phyloP scores from a whole-genome alignment of 2,797 vertebrate genomes.

The Fistularia tabacaria region DNA sequence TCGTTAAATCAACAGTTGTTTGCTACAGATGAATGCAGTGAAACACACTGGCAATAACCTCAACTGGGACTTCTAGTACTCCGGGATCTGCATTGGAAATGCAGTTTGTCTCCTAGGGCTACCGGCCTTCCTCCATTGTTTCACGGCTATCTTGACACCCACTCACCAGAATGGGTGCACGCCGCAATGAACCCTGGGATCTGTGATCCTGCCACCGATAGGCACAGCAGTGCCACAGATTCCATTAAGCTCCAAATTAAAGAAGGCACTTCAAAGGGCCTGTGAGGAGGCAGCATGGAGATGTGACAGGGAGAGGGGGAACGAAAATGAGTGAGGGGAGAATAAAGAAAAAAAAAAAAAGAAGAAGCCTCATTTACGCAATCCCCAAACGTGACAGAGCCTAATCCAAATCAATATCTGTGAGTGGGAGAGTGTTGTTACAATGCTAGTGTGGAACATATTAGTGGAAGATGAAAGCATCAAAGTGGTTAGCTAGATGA shows the following conservation, averaged over 20 bases:
- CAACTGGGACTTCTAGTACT: constrained; percentile 40
- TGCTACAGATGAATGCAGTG: constrained; percentile 36
- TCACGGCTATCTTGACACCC: constrained; percentile 74
- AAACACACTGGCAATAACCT: constrained; percentile 32
- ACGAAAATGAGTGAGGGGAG: constrained; percentile 60
- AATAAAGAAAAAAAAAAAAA: constrained; percentile 42
- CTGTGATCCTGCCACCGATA: constrained; percentile 76
- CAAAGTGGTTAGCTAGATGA: constrained; percentile 64
- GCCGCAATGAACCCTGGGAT: constrained; percentile 71
- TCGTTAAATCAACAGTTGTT: constrained; percentile 45
- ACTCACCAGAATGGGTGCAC: constrained; percentile 71
- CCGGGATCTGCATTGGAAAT: constrained; percentile 66
- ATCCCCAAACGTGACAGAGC: constrained; percentile 64
- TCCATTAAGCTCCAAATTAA: constrained; percentile 81
- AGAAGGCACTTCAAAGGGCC: constrained; percentile 77
- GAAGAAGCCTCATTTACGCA: constrained; percentile 62
- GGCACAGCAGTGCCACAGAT: constrained; percentile 71
- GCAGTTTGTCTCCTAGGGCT: constrained; percentile 59
- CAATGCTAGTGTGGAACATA: constrained; percentile 66
- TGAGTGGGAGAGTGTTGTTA: constrained; percentile 65
- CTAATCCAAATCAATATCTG: constrained; percentile 74
- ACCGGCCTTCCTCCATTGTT: constrained; percentile 69
- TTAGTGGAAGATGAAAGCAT: constrained; percentile 71
- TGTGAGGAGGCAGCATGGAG: constrained; percentile 66
- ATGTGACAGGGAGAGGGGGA: constrained; percentile 61